Base-by-base conservation (phyloP, 1,140 invertebrate genomes). In the Holcopasites calliopsidis region DNA sequence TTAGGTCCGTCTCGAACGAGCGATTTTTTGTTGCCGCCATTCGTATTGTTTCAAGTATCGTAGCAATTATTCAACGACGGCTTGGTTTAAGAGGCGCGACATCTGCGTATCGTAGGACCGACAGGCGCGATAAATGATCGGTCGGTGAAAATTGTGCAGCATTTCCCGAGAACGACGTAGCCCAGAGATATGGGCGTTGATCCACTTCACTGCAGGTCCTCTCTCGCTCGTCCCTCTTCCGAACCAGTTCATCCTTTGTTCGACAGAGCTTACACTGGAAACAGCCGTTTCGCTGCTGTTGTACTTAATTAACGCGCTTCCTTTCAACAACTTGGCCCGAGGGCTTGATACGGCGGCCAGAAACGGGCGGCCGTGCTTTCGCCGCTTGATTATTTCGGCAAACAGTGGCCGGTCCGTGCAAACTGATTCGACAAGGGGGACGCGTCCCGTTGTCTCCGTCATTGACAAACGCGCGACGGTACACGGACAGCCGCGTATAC, bases 241-340 rank as follows among this genome's bases (percentile, higher is more conserved):
- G 49, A 72, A 71, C 57, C 49, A 38, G 73, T 47, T 57, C 64
- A 52, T 61, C 81, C 77, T 82, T 84, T 83, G 77, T 83, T 80
- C 58, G 31, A 10, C 23, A 13, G 52, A 50, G 77, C 79, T 83
- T 69, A 76, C 66, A 72, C 54, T 79, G 52, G 62, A 68, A 57
- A 73, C 72, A 72, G 69, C 57, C 80, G 71, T 69, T 77, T 80
- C 64, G 33, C 55, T 72, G 69, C 55, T 70, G 57, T 64, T 74
- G 73, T 78, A 83, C 70, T 84, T 85, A 85, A 87, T 87, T 86
- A 86, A 80, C 77, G 55, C 52, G 68, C 65, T 82, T 85, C 74
- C 83, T 85, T 86, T 84, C 83, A 85, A 44, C 42, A 28, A 65
- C 35, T 33, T 18, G 40, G 52, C 50, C 31, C 71, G 60, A 74